These are phyloP conservation scores for Acomys russatus DNA, from an alignment of 2,797 vertebrate genomes.

Conservation along the genomic window DNA sequence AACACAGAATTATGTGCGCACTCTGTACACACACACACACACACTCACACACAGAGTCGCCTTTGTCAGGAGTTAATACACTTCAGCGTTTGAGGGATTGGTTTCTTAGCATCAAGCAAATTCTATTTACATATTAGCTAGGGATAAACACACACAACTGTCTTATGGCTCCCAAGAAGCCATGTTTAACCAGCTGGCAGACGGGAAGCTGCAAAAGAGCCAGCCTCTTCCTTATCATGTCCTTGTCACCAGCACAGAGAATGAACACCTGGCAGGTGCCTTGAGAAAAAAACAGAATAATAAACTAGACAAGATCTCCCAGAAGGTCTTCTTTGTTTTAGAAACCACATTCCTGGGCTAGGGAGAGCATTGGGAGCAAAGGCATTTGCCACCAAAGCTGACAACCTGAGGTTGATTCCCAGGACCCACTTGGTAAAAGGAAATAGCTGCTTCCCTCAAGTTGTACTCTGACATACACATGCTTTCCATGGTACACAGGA, in stretches of 20 bases:
- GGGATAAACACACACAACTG: not conserved
- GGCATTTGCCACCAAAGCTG: not conserved
- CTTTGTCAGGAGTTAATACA: conserved; percentile 44
- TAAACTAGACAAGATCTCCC: not conserved
- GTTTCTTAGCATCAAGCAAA: conserved; percentile 60
- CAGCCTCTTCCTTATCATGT: too few relatives aligned
- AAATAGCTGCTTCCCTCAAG: not conserved
- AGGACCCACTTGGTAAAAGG: not conserved
- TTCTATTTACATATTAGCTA: conserved; percentile 54
- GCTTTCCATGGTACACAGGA: not conserved
- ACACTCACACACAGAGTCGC: not conserved
- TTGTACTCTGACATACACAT: not conserved
- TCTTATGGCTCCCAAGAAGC: conserved; percentile 6
- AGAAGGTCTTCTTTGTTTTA: not conserved
- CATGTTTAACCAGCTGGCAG: not conserved
- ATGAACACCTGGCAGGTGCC: too few relatives aligned
- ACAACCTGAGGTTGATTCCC: not conserved
- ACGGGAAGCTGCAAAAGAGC: not conserved
- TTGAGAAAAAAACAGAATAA: not conserved
- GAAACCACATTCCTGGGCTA: not conserved
- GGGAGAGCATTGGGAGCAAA: too few relatives aligned
- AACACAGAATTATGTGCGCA: conserved; percentile 47
- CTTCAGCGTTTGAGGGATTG: not conserved
- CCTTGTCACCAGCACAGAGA: not conserved
- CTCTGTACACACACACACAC: not conserved